Evolutionary conservation across 2,113 vertebrate species (phyloP), one percentile per base, ranked within the genome.

Genomic region (Ramphastos sulfuratus): DNA sequence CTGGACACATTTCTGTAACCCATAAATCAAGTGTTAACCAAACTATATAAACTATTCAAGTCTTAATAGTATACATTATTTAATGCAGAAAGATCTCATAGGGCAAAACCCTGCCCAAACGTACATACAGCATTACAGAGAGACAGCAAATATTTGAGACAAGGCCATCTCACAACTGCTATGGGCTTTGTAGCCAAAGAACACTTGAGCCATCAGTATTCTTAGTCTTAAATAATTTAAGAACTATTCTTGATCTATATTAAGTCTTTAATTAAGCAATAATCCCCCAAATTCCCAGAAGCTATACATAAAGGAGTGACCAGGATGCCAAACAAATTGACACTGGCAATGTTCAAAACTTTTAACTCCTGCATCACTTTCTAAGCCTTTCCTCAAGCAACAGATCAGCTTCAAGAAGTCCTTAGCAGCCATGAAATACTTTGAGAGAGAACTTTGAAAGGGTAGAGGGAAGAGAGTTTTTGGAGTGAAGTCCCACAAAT

Each of bases 241-340:
- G 23, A 82, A 44, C 71, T 87, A 52, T 66, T 79, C 58, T 58
- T 77, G 64, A 81, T 89, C 60, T 94, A 76, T 91, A 94, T 95
- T 80, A 95, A 58, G 69, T 33, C 81, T 86, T 91, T 85, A 92
- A 95, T 95, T 91, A 95, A 93, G 52, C 85, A 95, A 87, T 87
- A 94, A 89, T 39, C 55, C 23, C 90, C 67, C 31, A 88, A 94
- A 95, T 73, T 78, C 81, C n/a, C 39, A 24, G 18, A 25, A 52
- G 28, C 33, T 87, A n/a, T 1, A 28, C 8, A 20, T 67, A 82
- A 78, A 81, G 58, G 67, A 93, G 74, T 15, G 39, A 80, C n/a
- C 67, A 24, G 24, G 4, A 30, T 44, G 31, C 12, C 21, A 61
- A 44, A 24, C 5, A 63, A 66, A n/a, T 37, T 15, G 39, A 82